A percentile compares a stretch with the other conserved stretches of the same genome.
Conservation (phyloP, 1,140 invertebrate species). For the Globodera rostochiensis region DNA sequence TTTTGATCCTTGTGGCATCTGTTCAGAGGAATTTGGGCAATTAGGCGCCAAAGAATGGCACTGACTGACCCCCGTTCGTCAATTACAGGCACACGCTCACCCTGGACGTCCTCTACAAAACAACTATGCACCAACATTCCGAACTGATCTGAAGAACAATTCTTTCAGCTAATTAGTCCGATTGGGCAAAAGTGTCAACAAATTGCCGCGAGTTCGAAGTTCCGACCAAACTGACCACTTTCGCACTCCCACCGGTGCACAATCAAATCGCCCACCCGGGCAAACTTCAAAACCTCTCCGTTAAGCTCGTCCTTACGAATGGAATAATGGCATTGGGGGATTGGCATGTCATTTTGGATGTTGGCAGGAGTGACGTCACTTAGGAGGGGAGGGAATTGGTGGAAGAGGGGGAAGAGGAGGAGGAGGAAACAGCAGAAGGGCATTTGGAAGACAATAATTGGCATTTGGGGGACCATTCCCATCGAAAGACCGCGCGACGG, state of each 20-base stretch:
- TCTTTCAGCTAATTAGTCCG: background rate
- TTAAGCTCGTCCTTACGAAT: conserved; percentile 64
- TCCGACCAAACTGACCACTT: conserved; percentile 42
- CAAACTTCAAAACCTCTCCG: conserved; percentile 58
- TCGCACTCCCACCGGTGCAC: conserved; percentile 64
- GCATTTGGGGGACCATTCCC: background rate
- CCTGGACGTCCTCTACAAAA: conserved; percentile 65
- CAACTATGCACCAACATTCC: conserved; percentile 62
- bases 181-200: no score
- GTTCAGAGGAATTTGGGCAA: conserved; percentile 8
- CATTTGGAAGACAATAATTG: background rate
- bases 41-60: conserved; percentile 4
- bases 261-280: conserved; percentile 61
- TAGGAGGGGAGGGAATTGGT: background rate
- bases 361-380: conserved; percentile 48
- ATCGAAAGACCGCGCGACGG: no score
- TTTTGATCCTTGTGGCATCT: conserved; percentile 58
- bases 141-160: conserved; percentile 33
- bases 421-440: background rate
- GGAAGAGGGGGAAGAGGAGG: background rate
- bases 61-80: conserved; percentile 57
- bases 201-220: background rate
- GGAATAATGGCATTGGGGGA: conserved; percentile 62
- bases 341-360: conserved; percentile 57
- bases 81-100: conserved; percentile 56